These are phyloP conservation scores for Syngnathus scovelli DNA, from an alignment of 2,113 vertebrate species.

Conservation along the genomic window DNA sequence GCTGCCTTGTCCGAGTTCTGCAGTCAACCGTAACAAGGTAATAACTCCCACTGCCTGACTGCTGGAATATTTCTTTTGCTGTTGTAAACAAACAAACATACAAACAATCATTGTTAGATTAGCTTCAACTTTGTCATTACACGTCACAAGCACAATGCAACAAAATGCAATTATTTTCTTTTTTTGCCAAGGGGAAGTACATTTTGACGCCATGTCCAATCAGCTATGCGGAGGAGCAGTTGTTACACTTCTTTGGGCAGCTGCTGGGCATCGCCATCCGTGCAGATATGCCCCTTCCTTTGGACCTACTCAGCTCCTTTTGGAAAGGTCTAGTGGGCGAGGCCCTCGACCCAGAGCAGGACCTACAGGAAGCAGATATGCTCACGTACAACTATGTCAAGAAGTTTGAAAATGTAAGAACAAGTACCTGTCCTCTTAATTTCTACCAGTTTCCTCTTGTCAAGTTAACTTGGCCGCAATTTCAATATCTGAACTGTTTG, in stretches of 20 bases:
- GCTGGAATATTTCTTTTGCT: background rate
- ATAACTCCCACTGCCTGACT: background rate
- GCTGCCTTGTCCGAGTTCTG: constrained; percentile 88
- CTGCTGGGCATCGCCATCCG: constrained; percentile 91
- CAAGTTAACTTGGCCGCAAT: background rate
- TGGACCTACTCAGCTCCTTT: constrained; percentile 91
- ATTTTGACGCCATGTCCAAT: constrained; percentile 90
- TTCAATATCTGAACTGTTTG: background rate
- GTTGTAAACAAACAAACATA: background rate
- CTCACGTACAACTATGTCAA: constrained; percentile 93
- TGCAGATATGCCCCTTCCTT: constrained; percentile 89
- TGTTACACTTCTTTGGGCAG: constrained; percentile 94
- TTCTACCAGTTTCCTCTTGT: background rate
- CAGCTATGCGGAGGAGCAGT: constrained; percentile 91
- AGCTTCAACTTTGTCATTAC: background rate
- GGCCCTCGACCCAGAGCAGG: constrained; percentile 78
- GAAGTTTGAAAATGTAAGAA: constrained; percentile 87
- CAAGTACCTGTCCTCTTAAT: background rate
- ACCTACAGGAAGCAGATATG: constrained; percentile 92
- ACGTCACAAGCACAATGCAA: too few relatives aligned
- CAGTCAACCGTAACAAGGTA: constrained; percentile 96
- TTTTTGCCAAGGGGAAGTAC: constrained; percentile 81
- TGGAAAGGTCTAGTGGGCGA: constrained; percentile 94
- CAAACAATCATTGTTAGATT: background rate
- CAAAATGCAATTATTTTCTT: background rate